A percentile compares a stretch with the other conserved stretches of the same genome.
Conservation (phyloP, 2,888 invertebrate genomes). For the Metopia argyrocephala region DNA sequence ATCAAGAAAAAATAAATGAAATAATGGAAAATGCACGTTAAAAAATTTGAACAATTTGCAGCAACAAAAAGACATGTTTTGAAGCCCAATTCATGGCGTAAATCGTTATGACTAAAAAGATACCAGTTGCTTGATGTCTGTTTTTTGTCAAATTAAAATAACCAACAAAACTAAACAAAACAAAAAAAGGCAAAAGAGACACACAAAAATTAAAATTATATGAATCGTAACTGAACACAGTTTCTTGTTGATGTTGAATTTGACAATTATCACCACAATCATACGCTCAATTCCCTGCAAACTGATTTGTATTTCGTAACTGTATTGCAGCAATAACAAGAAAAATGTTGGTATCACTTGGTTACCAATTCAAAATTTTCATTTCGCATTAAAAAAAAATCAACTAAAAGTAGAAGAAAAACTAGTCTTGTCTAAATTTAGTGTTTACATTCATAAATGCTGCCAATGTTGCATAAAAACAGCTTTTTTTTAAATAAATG, state of each 20-base stretch:
- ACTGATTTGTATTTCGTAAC: background rate
- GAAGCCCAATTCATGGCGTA: conserved; percentile 31
- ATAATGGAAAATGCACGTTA: background rate
- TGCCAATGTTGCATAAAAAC: background rate
- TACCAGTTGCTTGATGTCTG: conserved; percentile 1
- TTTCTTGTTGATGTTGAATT: conserved; percentile 14
- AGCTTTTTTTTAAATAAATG: background rate
- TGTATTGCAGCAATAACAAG: background rate
- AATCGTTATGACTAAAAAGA: conserved; percentile 6
- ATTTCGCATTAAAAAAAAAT: background rate
- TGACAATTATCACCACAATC: conserved; percentile 27
- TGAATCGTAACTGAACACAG: conserved; percentile 30
- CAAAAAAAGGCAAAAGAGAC: background rate
- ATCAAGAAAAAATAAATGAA: background rate
- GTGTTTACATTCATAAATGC: no score
- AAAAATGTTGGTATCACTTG: conserved; percentile 32
- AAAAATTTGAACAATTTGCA: background rate
- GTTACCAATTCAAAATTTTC: background rate
- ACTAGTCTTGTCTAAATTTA: conserved; percentile 49
- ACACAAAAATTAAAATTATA: background rate
- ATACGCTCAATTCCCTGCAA: background rate
- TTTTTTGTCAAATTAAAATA: background rate
- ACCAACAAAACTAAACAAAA: background rate
- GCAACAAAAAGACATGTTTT: background rate
- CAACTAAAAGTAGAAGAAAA: conserved; percentile 8